Conservation (phyloP, 2,888 invertebrate species). For the Odontomyia ornata region DNA sequence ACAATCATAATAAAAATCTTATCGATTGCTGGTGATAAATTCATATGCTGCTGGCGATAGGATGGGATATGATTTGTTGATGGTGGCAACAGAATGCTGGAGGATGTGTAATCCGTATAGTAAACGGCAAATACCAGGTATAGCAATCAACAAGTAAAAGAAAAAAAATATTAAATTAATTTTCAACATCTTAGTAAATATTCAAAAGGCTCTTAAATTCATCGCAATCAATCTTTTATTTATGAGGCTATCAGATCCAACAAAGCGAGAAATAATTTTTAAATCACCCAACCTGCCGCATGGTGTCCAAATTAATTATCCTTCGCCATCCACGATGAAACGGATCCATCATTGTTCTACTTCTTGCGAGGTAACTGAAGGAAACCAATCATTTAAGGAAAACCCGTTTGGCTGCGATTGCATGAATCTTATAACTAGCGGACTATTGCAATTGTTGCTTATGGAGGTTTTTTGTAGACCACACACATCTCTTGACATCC, state of each 20-base stretch:
- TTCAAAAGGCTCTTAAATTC: no score
- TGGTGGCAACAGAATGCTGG: no score
- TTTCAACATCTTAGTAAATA: no score
- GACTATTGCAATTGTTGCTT: slow-evolving; percentile 37
- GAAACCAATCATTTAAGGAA: slow-evolving; percentile 20
- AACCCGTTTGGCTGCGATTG: slow-evolving; percentile 31
- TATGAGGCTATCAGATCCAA: no score
- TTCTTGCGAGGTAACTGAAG: neutral
- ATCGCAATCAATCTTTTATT: no score
- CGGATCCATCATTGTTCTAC: slow-evolving; percentile 15
- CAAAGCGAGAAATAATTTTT: no score
- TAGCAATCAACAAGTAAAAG: no score
- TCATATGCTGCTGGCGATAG: no score
- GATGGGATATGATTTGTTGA: no score
- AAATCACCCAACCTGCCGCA: neutral
- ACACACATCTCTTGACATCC: slow-evolving; percentile 40
- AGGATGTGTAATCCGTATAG: no score
- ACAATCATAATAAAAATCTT: slow-evolving; percentile 42
- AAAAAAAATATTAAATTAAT: no score
- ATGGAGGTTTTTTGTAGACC: slow-evolving; percentile 37
- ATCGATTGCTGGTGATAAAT: neutral
- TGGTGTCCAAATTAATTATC: slow-evolving; percentile 28
- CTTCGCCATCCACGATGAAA: neutral
- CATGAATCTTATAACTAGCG: slow-evolving; percentile 34
- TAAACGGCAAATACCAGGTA: no score